These are phyloP conservation scores for Lepidostoma basale DNA, from an alignment of 1,140 invertebrate species.

Conservation along the genomic window DNA sequence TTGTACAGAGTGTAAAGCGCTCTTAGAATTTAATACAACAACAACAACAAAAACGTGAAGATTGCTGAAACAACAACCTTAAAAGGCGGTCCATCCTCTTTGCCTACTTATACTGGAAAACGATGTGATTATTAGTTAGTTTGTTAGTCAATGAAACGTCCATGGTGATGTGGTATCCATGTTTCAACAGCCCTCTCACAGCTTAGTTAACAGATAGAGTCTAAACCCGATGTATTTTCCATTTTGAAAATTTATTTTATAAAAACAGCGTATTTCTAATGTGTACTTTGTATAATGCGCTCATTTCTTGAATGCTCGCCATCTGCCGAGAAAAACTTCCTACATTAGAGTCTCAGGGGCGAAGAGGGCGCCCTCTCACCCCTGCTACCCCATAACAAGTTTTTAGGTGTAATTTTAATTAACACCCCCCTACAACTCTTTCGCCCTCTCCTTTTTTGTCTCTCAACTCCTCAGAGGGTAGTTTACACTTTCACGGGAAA, in stretches of 20 bases:
- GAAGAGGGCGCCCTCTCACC: constrained; percentile 23
- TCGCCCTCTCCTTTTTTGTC: constrained; percentile 32
- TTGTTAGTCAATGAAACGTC: too few relatives aligned
- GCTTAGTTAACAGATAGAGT: too few relatives aligned
- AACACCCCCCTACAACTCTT: constrained; percentile 42
- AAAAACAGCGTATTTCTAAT: constrained; percentile 20
- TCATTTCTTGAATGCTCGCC: constrained; percentile 1
- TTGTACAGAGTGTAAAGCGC: too few relatives aligned
- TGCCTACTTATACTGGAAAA: too few relatives aligned
- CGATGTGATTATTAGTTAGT: too few relatives aligned
- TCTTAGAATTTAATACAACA: too few relatives aligned
- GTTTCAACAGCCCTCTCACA: background rate
- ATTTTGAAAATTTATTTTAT: too few relatives aligned
- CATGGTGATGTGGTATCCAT: too few relatives aligned
- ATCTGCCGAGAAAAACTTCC: constrained; percentile 14
- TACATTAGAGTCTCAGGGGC: constrained; percentile 25
- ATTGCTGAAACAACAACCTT: too few relatives aligned
- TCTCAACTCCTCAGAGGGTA: constrained; percentile 23
- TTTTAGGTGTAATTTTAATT: constrained; percentile 46
- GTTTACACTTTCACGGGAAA: constrained; percentile 14
- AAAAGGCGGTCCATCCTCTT: too few relatives aligned
- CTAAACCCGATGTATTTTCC: too few relatives aligned
- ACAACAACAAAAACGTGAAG: too few relatives aligned
- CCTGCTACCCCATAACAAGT: constrained; percentile 36
- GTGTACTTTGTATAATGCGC: constrained; percentile 20